Conservation (phyloP, 2,888 invertebrate species). For the Dynastes grantii region DNA sequence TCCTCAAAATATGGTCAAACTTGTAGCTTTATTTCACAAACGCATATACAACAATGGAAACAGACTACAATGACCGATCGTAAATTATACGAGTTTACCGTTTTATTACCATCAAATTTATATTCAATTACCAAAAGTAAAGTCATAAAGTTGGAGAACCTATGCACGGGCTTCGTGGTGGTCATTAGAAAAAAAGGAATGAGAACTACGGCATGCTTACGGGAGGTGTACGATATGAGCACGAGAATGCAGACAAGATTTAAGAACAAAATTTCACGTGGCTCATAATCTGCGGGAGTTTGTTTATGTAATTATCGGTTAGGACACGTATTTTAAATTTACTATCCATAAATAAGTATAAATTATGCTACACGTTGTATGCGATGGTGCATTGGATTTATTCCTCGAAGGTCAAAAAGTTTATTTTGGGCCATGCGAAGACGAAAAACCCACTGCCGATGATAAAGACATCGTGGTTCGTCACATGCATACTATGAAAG, state of each 20-base stretch:
- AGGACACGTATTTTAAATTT: slow-evolving; percentile 51
- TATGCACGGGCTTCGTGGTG: slow-evolving; percentile 48
- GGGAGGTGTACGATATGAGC: neutral
- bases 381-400: neutral
- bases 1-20: slow-evolving; percentile 21
- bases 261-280: slow-evolving; percentile 47
- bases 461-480: neutral
- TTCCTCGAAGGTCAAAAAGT: slow-evolving; percentile 7
- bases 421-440: neutral
- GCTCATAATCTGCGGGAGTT: slow-evolving; percentile 49
- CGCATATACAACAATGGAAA: slow-evolving; percentile 42
- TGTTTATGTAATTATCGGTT: slow-evolving; percentile 50
- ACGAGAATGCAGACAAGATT: slow-evolving; percentile 42
- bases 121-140: slow-evolving; percentile 59
- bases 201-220: neutral
- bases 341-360: slow-evolving; percentile 49
- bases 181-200: slow-evolving; percentile 45
- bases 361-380: slow-evolving; percentile 37
- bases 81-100: slow-evolving; percentile 56
- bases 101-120: slow-evolving; percentile 58
- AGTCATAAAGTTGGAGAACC: slow-evolving; percentile 55
- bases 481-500: neutral
- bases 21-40: slow-evolving; percentile 40
- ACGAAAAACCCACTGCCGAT: slow-evolving; percentile 5
- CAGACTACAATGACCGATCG: slow-evolving; percentile 52